Conservation (phyloP, 1,140 invertebrate genomes). For the Thaumatotibia leucotreta region DNA sequence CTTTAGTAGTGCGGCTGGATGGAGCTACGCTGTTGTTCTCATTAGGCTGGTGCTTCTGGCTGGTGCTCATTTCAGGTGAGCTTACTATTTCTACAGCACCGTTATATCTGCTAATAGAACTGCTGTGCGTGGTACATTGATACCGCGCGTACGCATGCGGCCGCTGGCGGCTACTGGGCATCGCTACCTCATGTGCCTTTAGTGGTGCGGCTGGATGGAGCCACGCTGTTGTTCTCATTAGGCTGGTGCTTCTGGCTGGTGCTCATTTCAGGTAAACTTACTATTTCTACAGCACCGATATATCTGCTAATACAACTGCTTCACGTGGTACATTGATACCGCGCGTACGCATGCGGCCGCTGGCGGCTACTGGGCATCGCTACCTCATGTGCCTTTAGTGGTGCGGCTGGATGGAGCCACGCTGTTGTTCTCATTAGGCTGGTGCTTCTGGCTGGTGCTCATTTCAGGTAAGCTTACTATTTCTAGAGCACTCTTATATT, state of each 20-base stretch:
- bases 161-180: slow-evolving; percentile 89
- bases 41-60: slow-evolving; percentile 96
- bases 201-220: slow-evolving; percentile 90
- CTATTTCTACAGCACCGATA: no score
- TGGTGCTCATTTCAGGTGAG: no score
- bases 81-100: no score
- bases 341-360: slow-evolving; percentile 91
- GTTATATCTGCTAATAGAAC: slow-evolving; percentile 94
- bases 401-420: slow-evolving; percentile 91
- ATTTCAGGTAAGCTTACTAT: slow-evolving; percentile 84
- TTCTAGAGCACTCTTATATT: no score
- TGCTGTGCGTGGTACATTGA: slow-evolving; percentile 91
- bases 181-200: slow-evolving; percentile 89
- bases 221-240: slow-evolving; percentile 86
- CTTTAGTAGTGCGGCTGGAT: slow-evolving; percentile 90
- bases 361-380: slow-evolving; percentile 88
- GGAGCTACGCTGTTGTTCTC: slow-evolving; percentile 87
- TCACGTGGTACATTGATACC: slow-evolving; percentile 93
- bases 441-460: slow-evolving; percentile 95
- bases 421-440: slow-evolving; percentile 90
- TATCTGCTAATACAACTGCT: slow-evolving; percentile 96
- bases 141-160: slow-evolving; percentile 93
- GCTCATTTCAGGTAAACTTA: no score
- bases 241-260: slow-evolving; percentile 97
- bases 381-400: slow-evolving; percentile 87